phyloP scores from a whole-genome alignment of 2,113 vertebrate genomes.

The Isurus oxyrinchus region DNA sequence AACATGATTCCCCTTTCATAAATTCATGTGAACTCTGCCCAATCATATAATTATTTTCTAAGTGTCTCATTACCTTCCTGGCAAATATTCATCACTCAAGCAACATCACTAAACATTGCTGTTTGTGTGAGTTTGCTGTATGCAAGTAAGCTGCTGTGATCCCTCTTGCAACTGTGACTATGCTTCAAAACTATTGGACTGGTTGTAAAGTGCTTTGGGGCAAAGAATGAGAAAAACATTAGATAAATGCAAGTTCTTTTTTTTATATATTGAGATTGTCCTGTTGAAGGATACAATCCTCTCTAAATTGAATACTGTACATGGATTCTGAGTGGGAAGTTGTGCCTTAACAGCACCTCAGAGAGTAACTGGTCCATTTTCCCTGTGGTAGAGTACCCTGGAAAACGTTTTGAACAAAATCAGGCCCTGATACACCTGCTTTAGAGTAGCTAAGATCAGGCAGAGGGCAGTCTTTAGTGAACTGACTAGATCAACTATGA shows the following conservation, averaged over 20 bases:
- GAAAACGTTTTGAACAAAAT: neutral
- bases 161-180: neutral
- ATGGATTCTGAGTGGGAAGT: neutral
- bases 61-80: neutral
- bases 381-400: neutral
- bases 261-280: neutral
- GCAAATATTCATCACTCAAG: neutral
- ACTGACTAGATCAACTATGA: neutral
- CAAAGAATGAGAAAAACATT: neutral
- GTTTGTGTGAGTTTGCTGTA: neutral
- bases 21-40: too few species aligned
- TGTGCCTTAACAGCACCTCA: neutral
- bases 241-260: neutral
- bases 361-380: neutral
- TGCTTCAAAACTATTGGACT: neutral
- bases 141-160: neutral
- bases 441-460: neutral
- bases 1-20: too few species aligned
- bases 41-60: too few species aligned
- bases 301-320: neutral
- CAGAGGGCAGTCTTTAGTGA: neutral
- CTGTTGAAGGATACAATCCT: neutral
- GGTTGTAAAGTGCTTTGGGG: neutral
- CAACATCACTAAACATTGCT: neutral
- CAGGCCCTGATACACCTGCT: neutral